Evolutionary conservation across 2,888 invertebrate species (phyloP).

Genomic region (Toxonevra muliebris): DNA sequence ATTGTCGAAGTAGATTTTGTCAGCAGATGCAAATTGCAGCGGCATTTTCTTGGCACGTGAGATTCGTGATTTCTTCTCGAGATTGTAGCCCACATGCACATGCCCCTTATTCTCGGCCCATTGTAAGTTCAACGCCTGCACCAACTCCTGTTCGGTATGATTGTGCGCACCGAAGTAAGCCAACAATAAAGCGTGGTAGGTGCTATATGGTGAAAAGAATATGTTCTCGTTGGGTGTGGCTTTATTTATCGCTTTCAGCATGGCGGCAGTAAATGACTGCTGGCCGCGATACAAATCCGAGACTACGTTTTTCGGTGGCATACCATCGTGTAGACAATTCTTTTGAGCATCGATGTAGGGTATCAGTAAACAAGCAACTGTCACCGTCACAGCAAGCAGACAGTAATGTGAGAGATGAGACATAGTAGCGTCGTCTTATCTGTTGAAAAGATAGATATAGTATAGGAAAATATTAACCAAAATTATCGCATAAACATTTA

Average conservation of each 20-base stretch:
- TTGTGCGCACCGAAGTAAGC: slow-evolving; percentile 81
- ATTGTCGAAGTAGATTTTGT: slow-evolving; percentile 76
- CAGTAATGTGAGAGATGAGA: no score
- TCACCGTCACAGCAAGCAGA: no score
- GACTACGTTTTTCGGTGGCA: slow-evolving; percentile 38
- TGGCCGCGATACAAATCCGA: slow-evolving; percentile 69
- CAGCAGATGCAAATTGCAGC: slow-evolving; percentile 80
- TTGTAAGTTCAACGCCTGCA: slow-evolving; percentile 50
- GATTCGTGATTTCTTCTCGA: slow-evolving; percentile 72
- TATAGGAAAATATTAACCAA: no score
- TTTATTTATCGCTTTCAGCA: slow-evolving; percentile 74
- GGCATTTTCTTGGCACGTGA: slow-evolving; percentile 69
- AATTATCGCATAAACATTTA: no score
- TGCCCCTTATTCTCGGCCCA: slow-evolving; percentile 72
- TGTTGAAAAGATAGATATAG: no score
- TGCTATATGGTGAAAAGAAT: slow-evolving; percentile 89
- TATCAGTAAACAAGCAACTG: neutral
- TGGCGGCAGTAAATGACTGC: slow-evolving; percentile 75
- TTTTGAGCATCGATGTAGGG: slow-evolving; percentile 22
- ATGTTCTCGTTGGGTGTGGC: slow-evolving; percentile 77
- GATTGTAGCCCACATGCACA: slow-evolving; percentile 76
- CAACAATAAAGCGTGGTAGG: slow-evolving; percentile 80
- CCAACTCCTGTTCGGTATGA: slow-evolving; percentile 71
- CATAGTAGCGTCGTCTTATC: no score
- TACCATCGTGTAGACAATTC: slow-evolving; percentile 33